Evolutionary conservation across 92 coral and sea anemone species (phyloP).

Genomic region (Parazoanthus darwini): DNA sequence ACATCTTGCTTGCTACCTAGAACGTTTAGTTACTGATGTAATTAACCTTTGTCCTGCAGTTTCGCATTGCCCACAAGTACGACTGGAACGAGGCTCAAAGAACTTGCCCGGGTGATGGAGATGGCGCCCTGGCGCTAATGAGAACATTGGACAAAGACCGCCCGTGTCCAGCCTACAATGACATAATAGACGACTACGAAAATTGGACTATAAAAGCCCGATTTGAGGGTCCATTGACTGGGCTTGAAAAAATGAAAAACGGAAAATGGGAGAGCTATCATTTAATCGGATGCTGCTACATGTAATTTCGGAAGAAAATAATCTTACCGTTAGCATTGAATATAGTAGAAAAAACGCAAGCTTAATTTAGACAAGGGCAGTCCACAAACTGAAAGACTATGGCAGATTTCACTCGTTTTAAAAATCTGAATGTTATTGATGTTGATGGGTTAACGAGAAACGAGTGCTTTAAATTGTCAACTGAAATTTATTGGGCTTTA

Average conservation of each 20-base stretch:
- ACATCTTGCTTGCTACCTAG: too few relatives aligned
- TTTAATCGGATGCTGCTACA: background rate
- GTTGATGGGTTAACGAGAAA: too few relatives aligned
- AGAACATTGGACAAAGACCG: background rate
- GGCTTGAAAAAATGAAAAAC: background rate
- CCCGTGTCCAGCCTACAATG: background rate
- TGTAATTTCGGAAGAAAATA: too few relatives aligned
- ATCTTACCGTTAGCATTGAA: too few relatives aligned
- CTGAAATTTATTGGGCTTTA: too few relatives aligned
- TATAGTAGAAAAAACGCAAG: too few relatives aligned
- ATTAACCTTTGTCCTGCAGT: background rate
- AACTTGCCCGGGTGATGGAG: background rate
- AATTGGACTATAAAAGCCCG: background rate
- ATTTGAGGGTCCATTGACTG: background rate
- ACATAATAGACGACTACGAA: background rate
- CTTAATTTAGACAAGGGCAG: too few relatives aligned
- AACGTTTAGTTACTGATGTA: too few relatives aligned
- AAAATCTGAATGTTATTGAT: too few relatives aligned
- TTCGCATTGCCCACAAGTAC: background rate
- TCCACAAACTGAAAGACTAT: too few relatives aligned
- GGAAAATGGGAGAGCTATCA: background rate
- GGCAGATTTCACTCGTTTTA: too few relatives aligned
- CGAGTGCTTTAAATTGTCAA: too few relatives aligned
- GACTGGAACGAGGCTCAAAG: background rate
- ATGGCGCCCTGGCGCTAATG: background rate